A percentile compares a stretch with the other conserved stretches of the same genome.
These are phyloP conservation scores for Oncorhynchus masou DNA, from an alignment of 2,113 vertebrate genomes.

Conservation along the genomic window DNA sequence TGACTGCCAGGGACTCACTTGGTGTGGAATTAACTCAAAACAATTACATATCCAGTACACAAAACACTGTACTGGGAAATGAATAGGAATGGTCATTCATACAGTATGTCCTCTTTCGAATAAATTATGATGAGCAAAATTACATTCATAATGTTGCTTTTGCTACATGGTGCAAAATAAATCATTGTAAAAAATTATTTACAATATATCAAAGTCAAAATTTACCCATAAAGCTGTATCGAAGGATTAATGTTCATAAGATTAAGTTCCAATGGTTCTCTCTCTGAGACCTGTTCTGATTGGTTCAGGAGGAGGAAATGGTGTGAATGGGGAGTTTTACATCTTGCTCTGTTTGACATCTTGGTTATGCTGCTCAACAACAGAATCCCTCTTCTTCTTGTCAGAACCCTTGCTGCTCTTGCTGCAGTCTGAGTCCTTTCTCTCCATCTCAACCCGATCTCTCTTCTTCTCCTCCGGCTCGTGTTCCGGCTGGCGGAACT, in stretches of 20 bases:
- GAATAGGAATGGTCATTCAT: constrained; percentile 40
- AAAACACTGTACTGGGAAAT: constrained; percentile 43
- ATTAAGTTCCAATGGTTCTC: background rate
- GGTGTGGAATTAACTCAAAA: constrained; percentile 13
- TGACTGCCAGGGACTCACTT: constrained; percentile 1
- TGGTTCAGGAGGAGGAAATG: background rate
- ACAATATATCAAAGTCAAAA: constrained; percentile 24
- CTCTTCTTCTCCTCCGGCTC: constrained; percentile 46
- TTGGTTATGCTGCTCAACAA: background rate
- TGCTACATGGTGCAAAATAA: constrained; percentile 46
- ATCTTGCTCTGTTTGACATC: constrained; percentile 43
- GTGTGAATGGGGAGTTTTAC: constrained; percentile 25
- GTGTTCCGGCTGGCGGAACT: constrained; percentile 54
- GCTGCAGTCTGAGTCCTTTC: background rate
- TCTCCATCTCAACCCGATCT: constrained; percentile 50
- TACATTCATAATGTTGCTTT: constrained; percentile 4
- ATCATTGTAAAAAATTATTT: constrained; percentile 37
- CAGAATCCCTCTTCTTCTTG: no score
- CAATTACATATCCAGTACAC: constrained; percentile 11
- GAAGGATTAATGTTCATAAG: background rate
- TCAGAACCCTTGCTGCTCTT: no score
- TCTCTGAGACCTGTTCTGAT: background rate
- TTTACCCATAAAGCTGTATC: background rate
- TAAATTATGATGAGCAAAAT: constrained; percentile 16
- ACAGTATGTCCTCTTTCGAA: constrained; percentile 10